These are phyloP conservation scores for Protobothrops flavoviridis DNA, from an alignment of 2,113 vertebrate species.

Conservation along the genomic window DNA sequence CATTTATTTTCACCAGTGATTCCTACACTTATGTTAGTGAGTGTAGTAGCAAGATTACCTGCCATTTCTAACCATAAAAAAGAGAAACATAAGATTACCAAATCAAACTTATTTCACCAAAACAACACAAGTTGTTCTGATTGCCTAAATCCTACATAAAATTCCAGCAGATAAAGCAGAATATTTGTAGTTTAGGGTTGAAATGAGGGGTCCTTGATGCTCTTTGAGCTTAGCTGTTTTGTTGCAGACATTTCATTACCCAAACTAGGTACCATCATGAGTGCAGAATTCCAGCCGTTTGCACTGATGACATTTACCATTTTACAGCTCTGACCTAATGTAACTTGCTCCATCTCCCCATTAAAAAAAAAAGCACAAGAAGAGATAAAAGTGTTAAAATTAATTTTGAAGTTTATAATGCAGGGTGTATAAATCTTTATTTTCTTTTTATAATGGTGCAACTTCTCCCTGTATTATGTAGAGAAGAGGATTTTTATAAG, in stretches of 20 bases:
- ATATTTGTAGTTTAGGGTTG: neutral
- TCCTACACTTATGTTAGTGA: neutral
- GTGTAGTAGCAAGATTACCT: neutral
- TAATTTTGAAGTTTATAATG: neutral
- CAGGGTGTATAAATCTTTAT: neutral
- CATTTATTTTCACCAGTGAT: neutral
- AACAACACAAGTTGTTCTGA: neutral
- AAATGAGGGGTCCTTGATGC: neutral
- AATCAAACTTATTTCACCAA: neutral
- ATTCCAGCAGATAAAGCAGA: neutral
- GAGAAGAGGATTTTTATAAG: neutral
- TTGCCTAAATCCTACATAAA: neutral
- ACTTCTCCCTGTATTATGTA: neutral
- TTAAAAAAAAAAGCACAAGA: neutral
- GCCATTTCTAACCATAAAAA: neutral
- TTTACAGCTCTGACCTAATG: neutral
- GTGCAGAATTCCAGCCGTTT: neutral
- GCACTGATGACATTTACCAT: neutral
- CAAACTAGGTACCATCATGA: neutral
- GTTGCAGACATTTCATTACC: neutral
- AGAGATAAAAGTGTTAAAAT: neutral
- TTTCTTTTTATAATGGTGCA: neutral
- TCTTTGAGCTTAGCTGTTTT: neutral
- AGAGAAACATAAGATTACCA: neutral
- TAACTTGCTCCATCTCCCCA: neutral